Conservation (phyloP, 1,140 invertebrate species). For the Xylocopa sonorina region DNA sequence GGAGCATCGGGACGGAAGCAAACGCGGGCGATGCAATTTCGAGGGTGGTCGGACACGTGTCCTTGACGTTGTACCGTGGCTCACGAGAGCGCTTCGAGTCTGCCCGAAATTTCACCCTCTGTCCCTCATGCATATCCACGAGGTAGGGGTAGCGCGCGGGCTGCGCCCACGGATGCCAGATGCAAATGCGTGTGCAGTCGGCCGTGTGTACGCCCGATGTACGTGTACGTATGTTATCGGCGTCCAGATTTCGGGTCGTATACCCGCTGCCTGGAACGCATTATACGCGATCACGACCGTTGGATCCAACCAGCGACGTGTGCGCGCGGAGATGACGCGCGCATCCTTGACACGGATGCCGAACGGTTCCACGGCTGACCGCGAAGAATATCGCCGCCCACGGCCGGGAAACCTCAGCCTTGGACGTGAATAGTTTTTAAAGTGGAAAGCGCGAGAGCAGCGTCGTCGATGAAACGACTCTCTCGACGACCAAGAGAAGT, state of each 20-base stretch:
- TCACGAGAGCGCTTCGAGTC: conserved; percentile 66
- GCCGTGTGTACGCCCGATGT: conserved; percentile 32
- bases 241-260: conserved; percentile 60
- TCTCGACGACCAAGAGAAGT: not conserved
- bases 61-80: conserved; percentile 28
- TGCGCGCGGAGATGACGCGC: not conserved
- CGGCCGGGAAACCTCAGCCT: not conserved
- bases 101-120: conserved; percentile 68
- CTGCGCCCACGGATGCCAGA: conserved; percentile 52
- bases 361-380: not conserved
- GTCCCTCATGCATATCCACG: conserved; percentile 71
- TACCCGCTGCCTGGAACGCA: conserved; percentile 30
- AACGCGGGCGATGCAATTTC: conserved; percentile 33
- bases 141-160: conserved; percentile 39
- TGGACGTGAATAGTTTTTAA: not conserved
- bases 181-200: conserved; percentile 53
- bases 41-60: conserved; percentile 11
- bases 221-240: conserved; percentile 60
- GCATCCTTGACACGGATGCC: not conserved
- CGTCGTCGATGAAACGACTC: not conserved
- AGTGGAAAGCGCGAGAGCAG: not conserved
- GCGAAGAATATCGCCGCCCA: not conserved
- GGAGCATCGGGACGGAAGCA: conserved; percentile 11
- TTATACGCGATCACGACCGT: conserved; percentile 48
- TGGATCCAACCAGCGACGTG: conserved; percentile 27